A percentile compares a stretch with the other conserved stretches of the same genome.
These are phyloP conservation scores for Drosophila nebulosa DNA, from an alignment of 1,140 invertebrate species.

Conservation along the genomic window DNA sequence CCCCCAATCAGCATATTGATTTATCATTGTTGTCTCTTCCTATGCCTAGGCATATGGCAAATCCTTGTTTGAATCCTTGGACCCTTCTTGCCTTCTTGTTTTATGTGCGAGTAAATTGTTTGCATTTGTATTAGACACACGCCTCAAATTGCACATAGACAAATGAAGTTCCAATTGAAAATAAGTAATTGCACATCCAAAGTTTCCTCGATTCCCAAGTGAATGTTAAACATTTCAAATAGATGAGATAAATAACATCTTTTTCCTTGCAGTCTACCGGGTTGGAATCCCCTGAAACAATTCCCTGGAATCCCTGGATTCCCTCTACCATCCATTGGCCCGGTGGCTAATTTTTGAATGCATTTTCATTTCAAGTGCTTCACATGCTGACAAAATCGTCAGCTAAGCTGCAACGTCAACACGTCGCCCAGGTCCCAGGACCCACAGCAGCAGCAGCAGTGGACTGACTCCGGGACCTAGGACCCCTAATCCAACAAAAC, in stretches of 20 bases:
- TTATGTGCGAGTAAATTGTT: constrained; percentile 45
- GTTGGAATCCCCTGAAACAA: no score
- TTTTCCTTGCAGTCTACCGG: no score
- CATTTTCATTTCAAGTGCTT: not conserved
- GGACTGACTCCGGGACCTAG: not conserved
- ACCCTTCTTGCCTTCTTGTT: constrained; percentile 3
- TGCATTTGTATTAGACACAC: constrained; percentile 70
- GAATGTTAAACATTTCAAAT: no score
- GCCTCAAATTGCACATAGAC: constrained; percentile 59
- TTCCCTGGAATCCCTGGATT: no score
- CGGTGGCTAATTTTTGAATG: not conserved
- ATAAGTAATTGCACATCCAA: constrained; percentile 57
- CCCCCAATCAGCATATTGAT: constrained; percentile 75
- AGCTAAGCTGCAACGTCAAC: constrained; percentile 66
- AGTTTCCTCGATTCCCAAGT: constrained; percentile 27
- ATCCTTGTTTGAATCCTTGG: not conserved
- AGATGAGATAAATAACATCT: no score
- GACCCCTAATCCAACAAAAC: not conserved
- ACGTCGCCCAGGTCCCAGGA: constrained; percentile 18
- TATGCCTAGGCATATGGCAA: not conserved
- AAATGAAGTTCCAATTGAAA: constrained; percentile 62
- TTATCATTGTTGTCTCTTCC: constrained; percentile 44
- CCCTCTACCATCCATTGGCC: no score
- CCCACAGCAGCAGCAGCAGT: not conserved
- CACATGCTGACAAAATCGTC: constrained; percentile 40